A percentile compares a stretch with the other conserved stretches of the same genome.
Evolutionary conservation across 2,797 vertebrate genomes (phyloP).

Genomic region (Pempheris klunzingeri): DNA sequence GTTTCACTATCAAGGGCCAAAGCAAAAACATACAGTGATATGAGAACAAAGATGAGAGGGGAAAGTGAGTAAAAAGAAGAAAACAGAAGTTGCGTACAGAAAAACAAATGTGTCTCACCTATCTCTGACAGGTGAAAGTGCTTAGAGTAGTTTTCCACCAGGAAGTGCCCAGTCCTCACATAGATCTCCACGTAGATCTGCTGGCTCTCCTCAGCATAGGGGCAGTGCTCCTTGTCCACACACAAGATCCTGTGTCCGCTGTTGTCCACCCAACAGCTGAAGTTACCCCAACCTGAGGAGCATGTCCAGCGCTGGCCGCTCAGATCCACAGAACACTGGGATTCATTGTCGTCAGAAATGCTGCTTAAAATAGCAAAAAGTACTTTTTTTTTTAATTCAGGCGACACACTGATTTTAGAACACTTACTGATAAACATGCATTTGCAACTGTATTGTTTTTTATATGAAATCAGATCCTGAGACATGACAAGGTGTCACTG

Average conservation of each 20-base stretch:
- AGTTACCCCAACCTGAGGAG: constrained; percentile 49
- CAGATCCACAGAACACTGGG: constrained; percentile 49
- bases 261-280: constrained; percentile 76
- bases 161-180: constrained; percentile 64
- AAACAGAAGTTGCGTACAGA: no score
- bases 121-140: constrained; percentile 80
- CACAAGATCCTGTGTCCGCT: constrained; percentile 68
- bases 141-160: constrained; percentile 77
- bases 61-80: background rate
- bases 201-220: constrained; percentile 77
- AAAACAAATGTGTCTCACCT: constrained; percentile 65
- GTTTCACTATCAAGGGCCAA: constrained; percentile 77
- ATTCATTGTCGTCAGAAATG: background rate
- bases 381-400: background rate
- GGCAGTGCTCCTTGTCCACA: constrained; percentile 73
- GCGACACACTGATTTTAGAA: background rate
- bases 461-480: background rate
- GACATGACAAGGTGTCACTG: background rate
- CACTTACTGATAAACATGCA: no score
- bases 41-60: background rate
- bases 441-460: constrained; percentile 20
- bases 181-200: constrained; percentile 69
- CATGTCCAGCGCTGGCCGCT: constrained; percentile 63
- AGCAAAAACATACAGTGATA: background rate
- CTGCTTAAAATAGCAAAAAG: constrained; percentile 29